A percentile compares a stretch with the other conserved stretches of the same genome.
phyloP scores from a whole-genome alignment of 2,113 vertebrate genomes.

The Protobothrops mucrosquamatus region DNA sequence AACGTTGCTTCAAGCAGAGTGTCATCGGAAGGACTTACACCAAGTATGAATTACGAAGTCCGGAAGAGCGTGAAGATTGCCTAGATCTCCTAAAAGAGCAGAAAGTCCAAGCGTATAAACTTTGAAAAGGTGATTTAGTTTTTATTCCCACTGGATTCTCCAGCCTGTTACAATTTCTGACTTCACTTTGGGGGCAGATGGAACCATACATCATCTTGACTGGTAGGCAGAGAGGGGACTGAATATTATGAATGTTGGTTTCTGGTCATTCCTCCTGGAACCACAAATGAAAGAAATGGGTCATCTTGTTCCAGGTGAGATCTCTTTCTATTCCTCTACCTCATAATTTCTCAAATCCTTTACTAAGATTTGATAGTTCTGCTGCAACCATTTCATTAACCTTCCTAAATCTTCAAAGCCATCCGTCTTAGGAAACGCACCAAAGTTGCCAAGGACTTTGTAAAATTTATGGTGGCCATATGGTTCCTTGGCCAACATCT shows the following conservation, averaged over 20 bases:
- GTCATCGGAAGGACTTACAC: not conserved
- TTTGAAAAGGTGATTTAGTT: constrained; percentile 16
- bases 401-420: constrained; percentile 22
- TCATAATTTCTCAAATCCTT: constrained; percentile 20
- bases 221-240: not conserved
- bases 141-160: not conserved
- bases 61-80: not conserved
- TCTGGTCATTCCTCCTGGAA: constrained; percentile 28
- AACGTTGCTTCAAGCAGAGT: not conserved
- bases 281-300: not conserved
- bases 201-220: constrained; percentile 13
- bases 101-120: not conserved
- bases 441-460: constrained; percentile 36
- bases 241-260: constrained; percentile 17
- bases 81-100: not conserved
- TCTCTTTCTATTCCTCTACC: not conserved
- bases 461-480: constrained; percentile 16
- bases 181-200: not conserved
- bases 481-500: not conserved
- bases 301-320: not conserved
- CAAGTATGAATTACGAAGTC: not conserved
- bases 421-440: constrained; percentile 45
- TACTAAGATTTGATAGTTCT: constrained; percentile 25
- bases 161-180: not conserved
- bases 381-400: constrained; percentile 51